Evolutionary conservation across 2,888 invertebrate species (phyloP).

Genomic region (Sphecodes monilicornis): DNA sequence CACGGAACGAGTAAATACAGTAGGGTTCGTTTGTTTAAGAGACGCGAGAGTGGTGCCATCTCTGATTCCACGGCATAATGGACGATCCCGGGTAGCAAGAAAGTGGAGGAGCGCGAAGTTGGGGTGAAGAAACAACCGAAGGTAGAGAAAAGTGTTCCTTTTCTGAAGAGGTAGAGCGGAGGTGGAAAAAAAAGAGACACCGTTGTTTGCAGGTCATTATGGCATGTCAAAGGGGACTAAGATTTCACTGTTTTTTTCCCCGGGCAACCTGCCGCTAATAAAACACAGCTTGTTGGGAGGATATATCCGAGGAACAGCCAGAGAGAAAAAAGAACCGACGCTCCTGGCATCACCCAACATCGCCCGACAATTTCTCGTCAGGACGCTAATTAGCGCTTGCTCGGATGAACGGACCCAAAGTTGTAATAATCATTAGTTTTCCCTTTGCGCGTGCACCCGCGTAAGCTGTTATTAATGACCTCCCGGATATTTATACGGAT

Average conservation of each 20-base stretch:
- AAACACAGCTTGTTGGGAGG: constrained; percentile 36
- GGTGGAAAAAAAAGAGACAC: constrained; percentile 45
- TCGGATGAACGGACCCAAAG: constrained; percentile 14
- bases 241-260: constrained; percentile 62
- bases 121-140: constrained; percentile 49
- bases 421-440: constrained; percentile 14
- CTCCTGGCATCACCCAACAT: constrained; percentile 29
- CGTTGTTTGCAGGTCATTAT: constrained; percentile 83
- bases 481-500: neutral
- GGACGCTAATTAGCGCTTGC: constrained; percentile 54
- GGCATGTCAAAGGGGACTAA: constrained; percentile 70
- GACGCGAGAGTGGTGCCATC: constrained; percentile 61
- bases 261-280: constrained; percentile 47
- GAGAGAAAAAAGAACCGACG: constrained; percentile 17
- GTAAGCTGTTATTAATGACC: neutral
- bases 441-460: neutral
- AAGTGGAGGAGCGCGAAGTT: constrained; percentile 59
- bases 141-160: constrained; percentile 59
- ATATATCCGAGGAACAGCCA: constrained; percentile 24
- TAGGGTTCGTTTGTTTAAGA: constrained; percentile 76
- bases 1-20: constrained; percentile 79
- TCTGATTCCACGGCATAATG: constrained; percentile 63
- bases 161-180: constrained; percentile 54
- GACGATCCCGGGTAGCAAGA: constrained; percentile 53
- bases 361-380: constrained; percentile 12